Conservation (phyloP, 2,888 invertebrate species). For the Copidosoma aretas region DNA sequence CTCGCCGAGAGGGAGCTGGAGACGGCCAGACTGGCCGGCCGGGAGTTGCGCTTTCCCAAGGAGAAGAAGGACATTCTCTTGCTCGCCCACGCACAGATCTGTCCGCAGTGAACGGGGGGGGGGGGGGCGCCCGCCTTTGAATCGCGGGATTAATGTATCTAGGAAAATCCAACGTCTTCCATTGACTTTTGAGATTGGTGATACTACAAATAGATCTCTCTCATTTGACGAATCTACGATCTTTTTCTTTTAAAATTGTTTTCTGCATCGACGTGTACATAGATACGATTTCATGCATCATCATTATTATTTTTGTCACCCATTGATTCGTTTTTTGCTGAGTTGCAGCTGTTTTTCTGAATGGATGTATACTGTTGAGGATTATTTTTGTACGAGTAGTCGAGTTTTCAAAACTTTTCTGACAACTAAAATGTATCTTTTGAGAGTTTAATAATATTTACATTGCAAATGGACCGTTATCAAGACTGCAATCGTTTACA, state of each 20-base stretch:
- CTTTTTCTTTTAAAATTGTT: slow-evolving; percentile 27
- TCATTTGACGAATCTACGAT: slow-evolving; percentile 21
- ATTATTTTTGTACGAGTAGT: too few relatives aligned
- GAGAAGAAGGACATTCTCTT: slow-evolving; percentile 94
- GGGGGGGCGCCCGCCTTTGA: slow-evolving; percentile 4
- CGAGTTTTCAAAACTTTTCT: too few relatives aligned
- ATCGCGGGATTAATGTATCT: not conserved
- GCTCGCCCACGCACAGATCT: slow-evolving; percentile 84
- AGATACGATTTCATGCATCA: slow-evolving; percentile 20
- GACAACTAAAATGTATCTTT: too few relatives aligned
- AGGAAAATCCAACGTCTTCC: too few relatives aligned
- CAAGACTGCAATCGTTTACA: slow-evolving; percentile 41
- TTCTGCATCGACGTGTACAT: slow-evolving; percentile 23
- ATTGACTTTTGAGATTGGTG: slow-evolving; percentile 21
- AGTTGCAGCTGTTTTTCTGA: slow-evolving; percentile 24
- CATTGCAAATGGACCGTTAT: too few relatives aligned
- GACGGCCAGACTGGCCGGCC: slow-evolving; percentile 83
- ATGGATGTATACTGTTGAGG: too few relatives aligned
- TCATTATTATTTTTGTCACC: slow-evolving; percentile 17
- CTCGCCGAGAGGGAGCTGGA: slow-evolving; percentile 87
- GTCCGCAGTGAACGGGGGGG: slow-evolving; percentile 53
- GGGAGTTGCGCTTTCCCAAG: slow-evolving; percentile 91
- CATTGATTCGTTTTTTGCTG: slow-evolving; percentile 15
- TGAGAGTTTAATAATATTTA: too few relatives aligned
- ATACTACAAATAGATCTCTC: slow-evolving; percentile 31